A percentile compares a stretch with the other conserved stretches of the same genome.
Evolutionary conservation across 1,140 invertebrate genomes (phyloP).

Genomic region (Medauroidea extradentata): DNA sequence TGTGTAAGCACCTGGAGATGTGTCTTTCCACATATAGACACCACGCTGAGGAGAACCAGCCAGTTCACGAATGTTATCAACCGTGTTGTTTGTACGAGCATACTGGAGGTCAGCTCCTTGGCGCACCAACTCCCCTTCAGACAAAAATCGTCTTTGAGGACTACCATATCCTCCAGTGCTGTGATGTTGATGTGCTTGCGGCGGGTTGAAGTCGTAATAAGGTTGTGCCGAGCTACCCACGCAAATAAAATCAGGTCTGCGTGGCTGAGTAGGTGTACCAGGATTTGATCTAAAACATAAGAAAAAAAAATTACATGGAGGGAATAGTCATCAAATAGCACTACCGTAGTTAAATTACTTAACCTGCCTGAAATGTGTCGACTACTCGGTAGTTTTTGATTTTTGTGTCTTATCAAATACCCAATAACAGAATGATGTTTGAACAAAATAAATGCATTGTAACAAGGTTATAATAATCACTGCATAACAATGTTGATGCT

Average conservation of each 20-base stretch:
- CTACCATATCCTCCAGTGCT: slow-evolving; percentile 45
- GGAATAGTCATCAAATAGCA: background rate
- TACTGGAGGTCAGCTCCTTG: slow-evolving; percentile 51
- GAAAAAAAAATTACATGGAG: background rate
- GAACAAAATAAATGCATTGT: too few species aligned
- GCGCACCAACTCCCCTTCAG: slow-evolving; percentile 77
- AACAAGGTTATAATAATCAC: too few species aligned
- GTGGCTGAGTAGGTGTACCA: slow-evolving; percentile 79
- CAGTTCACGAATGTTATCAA: slow-evolving; percentile 65
- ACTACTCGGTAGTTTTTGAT: too few species aligned
- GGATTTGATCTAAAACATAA: slow-evolving; percentile 71
- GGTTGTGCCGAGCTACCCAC: slow-evolving; percentile 48
- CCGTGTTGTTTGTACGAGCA: slow-evolving; percentile 50
- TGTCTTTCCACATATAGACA: slow-evolving; percentile 80
- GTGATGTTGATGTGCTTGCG: slow-evolving; percentile 36
- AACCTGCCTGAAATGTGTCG: too few species aligned
- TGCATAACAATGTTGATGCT: too few species aligned
- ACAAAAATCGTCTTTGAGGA: slow-evolving; percentile 78
- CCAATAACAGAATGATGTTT: too few species aligned
- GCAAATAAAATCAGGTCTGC: slow-evolving; percentile 79
- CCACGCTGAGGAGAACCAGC: slow-evolving; percentile 79
- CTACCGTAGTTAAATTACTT: slow-evolving; percentile 5
- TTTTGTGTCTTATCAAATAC: too few species aligned
- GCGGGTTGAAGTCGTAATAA: slow-evolving; percentile 36
- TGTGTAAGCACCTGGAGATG: slow-evolving; percentile 48